A percentile compares a stretch with the other conserved stretches of the same genome.
Evolutionary conservation across 2,888 invertebrate species (phyloP).

Genomic region (Lysandra bellargus): DNA sequence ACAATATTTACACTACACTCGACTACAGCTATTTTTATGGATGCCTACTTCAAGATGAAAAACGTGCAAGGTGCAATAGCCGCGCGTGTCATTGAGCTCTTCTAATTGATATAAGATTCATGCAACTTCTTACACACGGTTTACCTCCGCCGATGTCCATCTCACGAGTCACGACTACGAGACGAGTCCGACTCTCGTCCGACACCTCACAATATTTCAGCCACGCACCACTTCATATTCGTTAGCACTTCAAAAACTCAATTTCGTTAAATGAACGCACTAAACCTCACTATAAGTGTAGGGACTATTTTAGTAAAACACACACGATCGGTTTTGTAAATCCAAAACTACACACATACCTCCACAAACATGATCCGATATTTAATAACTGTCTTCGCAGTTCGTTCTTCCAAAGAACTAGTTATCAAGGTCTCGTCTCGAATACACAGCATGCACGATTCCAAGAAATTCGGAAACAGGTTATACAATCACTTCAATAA

Average conservation of each 20-base stretch:
- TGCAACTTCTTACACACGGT: slow-evolving; percentile 64
- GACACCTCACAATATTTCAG: slow-evolving; percentile 64
- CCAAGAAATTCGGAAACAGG: slow-evolving; percentile 71
- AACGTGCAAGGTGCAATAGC: slow-evolving; percentile 62
- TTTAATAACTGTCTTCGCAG: slow-evolving; percentile 66
- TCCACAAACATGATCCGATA: slow-evolving; percentile 76
- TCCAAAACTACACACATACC: slow-evolving; percentile 78
- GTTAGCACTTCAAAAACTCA: slow-evolving; percentile 60
- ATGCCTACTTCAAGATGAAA: slow-evolving; percentile 37
- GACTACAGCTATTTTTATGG: slow-evolving; percentile 42
- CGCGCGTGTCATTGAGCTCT: slow-evolving; percentile 54
- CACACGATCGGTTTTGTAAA: slow-evolving; percentile 64
- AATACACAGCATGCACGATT: slow-evolving; percentile 66
- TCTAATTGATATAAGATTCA: slow-evolving; percentile 51
- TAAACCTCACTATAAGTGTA: slow-evolving; percentile 59
- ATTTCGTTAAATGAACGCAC: slow-evolving; percentile 62
- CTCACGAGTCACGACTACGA: slow-evolving; percentile 62
- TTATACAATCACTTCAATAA: slow-evolving; percentile 57
- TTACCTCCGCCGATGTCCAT: slow-evolving; percentile 78
- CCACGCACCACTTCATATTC: slow-evolving; percentile 65
- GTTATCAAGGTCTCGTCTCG: slow-evolving; percentile 80
- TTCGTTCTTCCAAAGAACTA: slow-evolving; percentile 77
- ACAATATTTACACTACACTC: slow-evolving; percentile 49
- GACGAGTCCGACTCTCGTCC: slow-evolving; percentile 51
- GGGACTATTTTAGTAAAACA: slow-evolving; percentile 51